Conservation (phyloP, 2,888 invertebrate genomes). For the Ophraella communa region DNA sequence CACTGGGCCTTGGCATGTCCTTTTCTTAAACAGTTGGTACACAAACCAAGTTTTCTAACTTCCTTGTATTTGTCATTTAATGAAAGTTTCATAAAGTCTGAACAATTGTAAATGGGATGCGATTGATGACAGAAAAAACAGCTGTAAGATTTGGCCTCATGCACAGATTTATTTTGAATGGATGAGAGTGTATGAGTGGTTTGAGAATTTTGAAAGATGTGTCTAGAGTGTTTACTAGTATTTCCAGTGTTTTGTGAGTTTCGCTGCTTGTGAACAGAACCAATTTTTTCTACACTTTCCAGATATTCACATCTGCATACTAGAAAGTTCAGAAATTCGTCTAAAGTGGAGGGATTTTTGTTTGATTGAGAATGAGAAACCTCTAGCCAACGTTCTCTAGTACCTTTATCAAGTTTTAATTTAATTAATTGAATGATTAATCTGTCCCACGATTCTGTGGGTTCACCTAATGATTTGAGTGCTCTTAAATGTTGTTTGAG, state of each 20-base stretch:
- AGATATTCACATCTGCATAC: background rate
- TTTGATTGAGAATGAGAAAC: background rate
- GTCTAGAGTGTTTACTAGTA: background rate
- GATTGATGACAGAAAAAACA: background rate
- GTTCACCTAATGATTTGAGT: background rate
- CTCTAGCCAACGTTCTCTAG: background rate
- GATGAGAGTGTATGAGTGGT: background rate
- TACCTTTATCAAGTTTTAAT: background rate
- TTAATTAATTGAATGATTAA: background rate
- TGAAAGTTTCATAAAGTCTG: background rate
- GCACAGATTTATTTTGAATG: background rate
- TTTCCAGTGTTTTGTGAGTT: background rate
- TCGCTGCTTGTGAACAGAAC: background rate
- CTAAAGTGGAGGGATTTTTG: background rate
- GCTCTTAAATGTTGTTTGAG: background rate
- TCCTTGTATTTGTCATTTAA: background rate
- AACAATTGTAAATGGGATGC: background rate
- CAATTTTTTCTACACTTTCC: slow-evolving; percentile 3
- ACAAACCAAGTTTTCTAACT: background rate
- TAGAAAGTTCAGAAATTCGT: background rate
- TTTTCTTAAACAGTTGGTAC: background rate
- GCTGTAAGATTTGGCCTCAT: background rate
- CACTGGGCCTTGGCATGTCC: background rate
- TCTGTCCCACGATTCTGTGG: slow-evolving; percentile 4
- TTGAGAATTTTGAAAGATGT: slow-evolving; percentile 3